Evolutionary conservation across 2,113 vertebrate genomes (phyloP), one percentile per base, ranked within the genome.

Genomic region (Cyanistes caeruleus): DNA sequence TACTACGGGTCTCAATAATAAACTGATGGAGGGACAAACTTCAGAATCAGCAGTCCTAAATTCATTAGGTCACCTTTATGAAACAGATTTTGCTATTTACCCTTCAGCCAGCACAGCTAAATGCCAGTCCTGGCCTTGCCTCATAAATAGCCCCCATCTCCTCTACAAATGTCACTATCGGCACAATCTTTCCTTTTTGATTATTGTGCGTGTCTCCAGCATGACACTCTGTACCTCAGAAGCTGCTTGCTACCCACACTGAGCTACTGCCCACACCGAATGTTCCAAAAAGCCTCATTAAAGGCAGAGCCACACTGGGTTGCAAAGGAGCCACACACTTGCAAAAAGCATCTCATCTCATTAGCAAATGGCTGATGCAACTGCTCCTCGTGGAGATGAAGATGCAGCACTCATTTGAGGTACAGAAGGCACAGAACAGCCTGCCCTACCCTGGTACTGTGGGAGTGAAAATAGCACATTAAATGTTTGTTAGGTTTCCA

Each of bases 11-110:
- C 95, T 87, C 53, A 52, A 72, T 37, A 72, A 82, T 52, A 37
- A 86, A 91, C 20, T 52, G 35, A 90, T 7, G 16, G 31, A 28
- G 4, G 14, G 15, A 4, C 18, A 73, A 79, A 84, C 10, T 55
- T 62, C 22, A 63, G 11, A 84, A 58, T 60, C n/a, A 76, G n/a
- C 35, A 56, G n/a, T 41, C 37, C 79, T 79, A 70, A 82, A 91
- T 79, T 90, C 43, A 77, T 84, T 48, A 78, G 58, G 48, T 60
- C 65, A 43, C 48, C 39, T 68, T 77, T 64, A 86, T 53, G 70
- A 85, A 90, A 87, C 25, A 91, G 30, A 77, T 58, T 78, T 94
- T 88, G 24, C 51, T 51, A 44, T 93, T 94, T 76, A 79, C 51
- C 48, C 75, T 90, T 70, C 56, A 87, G 62, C 8, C 76, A 91